Base-by-base conservation (phyloP, 2,888 invertebrate species). In the Acleris holmiana region DNA sequence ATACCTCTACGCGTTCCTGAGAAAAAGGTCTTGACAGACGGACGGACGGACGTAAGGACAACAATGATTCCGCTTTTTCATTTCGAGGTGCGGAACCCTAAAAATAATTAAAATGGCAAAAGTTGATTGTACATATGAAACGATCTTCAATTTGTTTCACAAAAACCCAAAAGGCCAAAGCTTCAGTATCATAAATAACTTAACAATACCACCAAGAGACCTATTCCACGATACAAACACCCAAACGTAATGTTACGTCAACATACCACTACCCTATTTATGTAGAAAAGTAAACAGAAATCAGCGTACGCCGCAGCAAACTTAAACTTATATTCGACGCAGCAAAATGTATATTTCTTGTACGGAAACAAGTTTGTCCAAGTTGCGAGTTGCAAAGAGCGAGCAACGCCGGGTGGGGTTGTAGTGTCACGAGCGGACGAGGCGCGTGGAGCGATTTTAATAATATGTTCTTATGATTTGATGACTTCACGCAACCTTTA, bases 311-410 rank as follows among this genome's bases (percentile, higher is more conserved):
- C 77, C 73, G 53, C 74, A 74, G 76, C 59, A 49, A 65, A 65
- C 60, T 65, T 65, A 78, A 84, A 87, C 78, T 87, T 86, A 79
- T 78, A 76, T 80, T 79, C 78, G 78, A 80, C 79, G 76, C 75
- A 76, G 76, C 80, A 83, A 86, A 84, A 86, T 83, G 83, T 85
- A 84, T 81, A 85, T 88, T 87, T 84, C 82, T 79, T 83, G 80
- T 81, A 78, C 76, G 75, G 75, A 73, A 76, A 75, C 73, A 82
- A 86, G 79, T 83, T 86, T 78, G 83, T 79, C 83, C 83, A 79
- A 85, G 82, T 86, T 84, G 77, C 69, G 74, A 82, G 78, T 77
- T 83, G 80, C 79, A 76, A 70, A 56, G 72, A 74, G 73, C 72
- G 75, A 70, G 69, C 67, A 68, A 60, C 53, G n/a, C 49, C 13